These are phyloP conservation scores for Stichopus horrens DNA, from an alignment of 53 echinoderm and acorn worm genomes.

Conservation along the genomic window DNA sequence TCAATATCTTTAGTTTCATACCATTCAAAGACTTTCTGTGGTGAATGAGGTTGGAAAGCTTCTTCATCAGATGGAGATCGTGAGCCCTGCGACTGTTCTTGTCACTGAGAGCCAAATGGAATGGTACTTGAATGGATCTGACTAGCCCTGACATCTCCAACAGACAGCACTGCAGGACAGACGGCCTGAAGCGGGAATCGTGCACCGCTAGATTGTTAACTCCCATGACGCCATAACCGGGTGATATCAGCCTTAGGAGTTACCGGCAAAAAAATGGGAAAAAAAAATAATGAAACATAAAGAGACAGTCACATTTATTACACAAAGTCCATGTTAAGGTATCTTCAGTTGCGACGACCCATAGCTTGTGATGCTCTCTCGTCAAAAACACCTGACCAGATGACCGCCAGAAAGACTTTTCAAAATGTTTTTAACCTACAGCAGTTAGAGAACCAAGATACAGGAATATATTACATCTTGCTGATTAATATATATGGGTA, in stretches of 20 bases:
- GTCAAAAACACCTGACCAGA: no score
- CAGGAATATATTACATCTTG: no score
- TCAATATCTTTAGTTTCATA: conserved; percentile 24
- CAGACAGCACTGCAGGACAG: conserved; percentile 80
- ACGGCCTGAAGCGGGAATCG: conserved; percentile 72
- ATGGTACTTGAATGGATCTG: conserved; percentile 82
- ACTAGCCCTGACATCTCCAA: conserved; percentile 78
- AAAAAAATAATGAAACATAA: background rate
- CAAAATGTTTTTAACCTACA: no score
- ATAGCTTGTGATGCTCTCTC: no score
- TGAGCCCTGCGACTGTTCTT: conserved; percentile 98
- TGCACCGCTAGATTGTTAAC: conserved; percentile 74
- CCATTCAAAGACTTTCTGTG: conserved; percentile 85
- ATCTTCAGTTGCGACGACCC: no score
- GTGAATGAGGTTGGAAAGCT: conserved; percentile 87
- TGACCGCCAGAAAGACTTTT: no score
- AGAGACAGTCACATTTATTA: background rate
- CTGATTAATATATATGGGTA: no score
- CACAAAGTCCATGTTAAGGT: no score
- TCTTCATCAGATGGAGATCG: conserved; percentile 96
- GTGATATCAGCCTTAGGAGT: conserved; percentile 77
- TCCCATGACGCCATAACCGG: conserved; percentile 90
- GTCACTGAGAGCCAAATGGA: conserved; percentile 97
- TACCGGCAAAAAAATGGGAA: background rate
- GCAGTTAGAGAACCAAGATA: no score